A percentile compares a stretch with the other conserved stretches of the same genome.
These are phyloP conservation scores for Rhopalosiphum maidis DNA, from an alignment of 1,140 invertebrate genomes.

Conservation along the genomic window DNA sequence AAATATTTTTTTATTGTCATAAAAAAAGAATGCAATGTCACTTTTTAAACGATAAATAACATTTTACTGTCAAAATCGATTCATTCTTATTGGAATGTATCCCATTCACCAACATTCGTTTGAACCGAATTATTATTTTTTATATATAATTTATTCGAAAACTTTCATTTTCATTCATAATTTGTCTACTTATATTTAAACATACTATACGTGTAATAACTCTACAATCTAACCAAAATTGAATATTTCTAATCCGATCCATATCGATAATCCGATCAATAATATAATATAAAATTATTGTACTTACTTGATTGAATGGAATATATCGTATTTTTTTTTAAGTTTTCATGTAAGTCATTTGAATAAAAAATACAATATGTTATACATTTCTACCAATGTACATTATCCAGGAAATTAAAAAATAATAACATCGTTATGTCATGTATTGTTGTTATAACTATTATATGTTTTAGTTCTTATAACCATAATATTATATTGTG, in stretches of 20 bases:
- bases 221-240: background rate
- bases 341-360: background rate
- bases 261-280: background rate
- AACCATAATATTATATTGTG: too few species aligned
- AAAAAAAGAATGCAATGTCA: constrained; percentile 14
- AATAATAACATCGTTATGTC: background rate
- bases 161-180: constrained; percentile 32
- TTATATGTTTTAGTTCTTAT: too few species aligned
- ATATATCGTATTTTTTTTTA: background rate
- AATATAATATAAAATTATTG: background rate
- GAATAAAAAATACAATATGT: background rate
- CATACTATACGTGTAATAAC: background rate
- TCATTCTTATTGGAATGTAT: constrained; percentile 45
- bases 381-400: too few species aligned
- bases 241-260: background rate
- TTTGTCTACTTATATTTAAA: background rate
- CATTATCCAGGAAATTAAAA: background rate
- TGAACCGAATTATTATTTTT: constrained; percentile 2
- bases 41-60: constrained; percentile 45
- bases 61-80: constrained; percentile 50
- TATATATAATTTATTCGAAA: constrained; percentile 4
- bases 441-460: background rate
- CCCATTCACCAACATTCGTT: background rate
- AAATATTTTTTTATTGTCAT: constrained; percentile 27
- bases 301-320: background rate